Evolutionary conservation across 2,797 vertebrate species (phyloP), one percentile per base, ranked within the genome.

Genomic region (Sus cebifrons): DNA sequence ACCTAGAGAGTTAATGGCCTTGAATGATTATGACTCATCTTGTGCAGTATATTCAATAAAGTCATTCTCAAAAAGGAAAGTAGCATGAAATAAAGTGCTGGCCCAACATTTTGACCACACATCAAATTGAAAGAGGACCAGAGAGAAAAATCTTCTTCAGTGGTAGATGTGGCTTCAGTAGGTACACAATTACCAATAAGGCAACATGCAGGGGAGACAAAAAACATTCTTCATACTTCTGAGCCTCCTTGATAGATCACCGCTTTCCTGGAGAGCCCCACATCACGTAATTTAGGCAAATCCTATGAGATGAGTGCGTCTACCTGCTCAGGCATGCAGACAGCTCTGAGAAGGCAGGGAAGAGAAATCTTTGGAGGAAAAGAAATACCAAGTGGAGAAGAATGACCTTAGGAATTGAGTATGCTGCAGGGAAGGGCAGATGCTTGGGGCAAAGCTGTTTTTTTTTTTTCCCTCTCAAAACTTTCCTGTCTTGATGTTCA

Each of bases 51-150:
- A 40, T 81, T 89, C 56, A 79, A 29, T 58, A 56, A 62, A 87
- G 52, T 90, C 75, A 67, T 83, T 91, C 75, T 93, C 77, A 83
- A 71, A 89, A 77, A 92, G 44, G 78, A 83, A 94, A 91, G 60
- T 4, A 21, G 54, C 40, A 21, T 40, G 36, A 86, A 85, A 89
- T 91, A 68, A 10, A 21, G 14, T 8, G 1, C 25, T 87, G 78
- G 74, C 44, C 12, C 83, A 90, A 29, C 16, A 60, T 88, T 93
- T 68, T 83, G 79, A 91, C 71, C 75, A 73, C 79, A 87, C 16
- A 82, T 67, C 16, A 85, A 78, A 88, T 6, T 95, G 68, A 96
- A 95, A 95, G 95, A 87, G 68, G 16, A 78, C 21, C 29, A 85
- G 67, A 95, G 56, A 2, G 79, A 92, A 85, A 75, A 52, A 44